These are phyloP conservation scores for Leptinotarsa rubiginosa DNA, from an alignment of 2,888 invertebrate species.

Conservation along the genomic window DNA sequence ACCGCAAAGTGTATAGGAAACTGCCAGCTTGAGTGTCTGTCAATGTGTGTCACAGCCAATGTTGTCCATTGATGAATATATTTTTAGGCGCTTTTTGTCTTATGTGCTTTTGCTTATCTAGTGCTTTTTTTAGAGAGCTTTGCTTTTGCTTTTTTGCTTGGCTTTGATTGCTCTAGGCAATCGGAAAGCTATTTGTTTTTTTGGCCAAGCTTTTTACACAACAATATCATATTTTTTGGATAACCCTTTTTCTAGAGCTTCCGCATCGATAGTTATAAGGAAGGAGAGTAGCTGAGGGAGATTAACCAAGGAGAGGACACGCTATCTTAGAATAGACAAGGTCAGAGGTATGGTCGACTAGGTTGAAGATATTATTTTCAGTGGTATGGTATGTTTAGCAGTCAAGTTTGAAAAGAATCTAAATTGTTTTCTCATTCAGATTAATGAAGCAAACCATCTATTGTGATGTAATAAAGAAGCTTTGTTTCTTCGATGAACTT, in stretches of 20 bases:
- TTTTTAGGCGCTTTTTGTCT: slow-evolving; percentile 46
- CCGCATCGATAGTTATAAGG: slow-evolving; percentile 57
- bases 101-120: slow-evolving; percentile 54
- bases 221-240: slow-evolving; percentile 59
- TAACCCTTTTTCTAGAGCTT: slow-evolving; percentile 67
- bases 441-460: no score
- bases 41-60: slow-evolving; percentile 56
- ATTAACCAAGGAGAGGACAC: slow-evolving; percentile 26
- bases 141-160: slow-evolving; percentile 53
- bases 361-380: not conserved
- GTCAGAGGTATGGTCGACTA: slow-evolving; percentile 19
- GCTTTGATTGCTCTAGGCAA: slow-evolving; percentile 54
- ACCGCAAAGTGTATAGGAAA: slow-evolving; percentile 58
- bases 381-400: no score
- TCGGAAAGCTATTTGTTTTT: slow-evolving; percentile 53
- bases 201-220: slow-evolving; percentile 56
- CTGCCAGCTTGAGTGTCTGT: slow-evolving; percentile 60
- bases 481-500: no score
- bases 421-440: no score
- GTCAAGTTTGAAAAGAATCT: no score
- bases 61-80: slow-evolving; percentile 46
- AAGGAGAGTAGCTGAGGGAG: slow-evolving; percentile 39
- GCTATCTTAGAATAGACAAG: not conserved
- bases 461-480: no score
- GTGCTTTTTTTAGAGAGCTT: slow-evolving; percentile 51